phyloP scores from a whole-genome alignment of 2,113 vertebrate species.

The Eudyptes chrysolophus region DNA sequence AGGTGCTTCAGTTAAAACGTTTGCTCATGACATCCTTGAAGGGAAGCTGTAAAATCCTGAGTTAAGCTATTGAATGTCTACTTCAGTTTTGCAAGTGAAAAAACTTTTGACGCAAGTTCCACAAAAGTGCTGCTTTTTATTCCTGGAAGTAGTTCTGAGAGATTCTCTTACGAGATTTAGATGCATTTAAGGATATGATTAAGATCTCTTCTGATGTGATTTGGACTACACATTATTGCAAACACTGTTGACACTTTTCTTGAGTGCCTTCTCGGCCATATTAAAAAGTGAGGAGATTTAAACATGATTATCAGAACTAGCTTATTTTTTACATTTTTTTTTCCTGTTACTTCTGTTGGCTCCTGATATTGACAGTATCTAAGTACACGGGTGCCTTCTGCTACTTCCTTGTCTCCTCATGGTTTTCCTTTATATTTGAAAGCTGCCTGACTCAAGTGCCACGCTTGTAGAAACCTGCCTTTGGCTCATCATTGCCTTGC shows the following conservation, averaged over 20 bases:
- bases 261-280: not conserved
- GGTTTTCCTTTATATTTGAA: not conserved
- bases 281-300: not conserved
- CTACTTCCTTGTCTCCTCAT: not conserved
- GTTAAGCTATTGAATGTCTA: not conserved
- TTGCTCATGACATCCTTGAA: not conserved
- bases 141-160: not conserved
- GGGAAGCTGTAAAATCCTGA: not conserved
- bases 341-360: not conserved
- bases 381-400: not conserved
- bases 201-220: not conserved
- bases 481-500: not conserved
- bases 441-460: not conserved
- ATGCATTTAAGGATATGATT: not conserved
- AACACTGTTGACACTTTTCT: not conserved
- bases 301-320: not conserved
- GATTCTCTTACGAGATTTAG: not conserved
- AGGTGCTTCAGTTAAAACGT: not conserved
- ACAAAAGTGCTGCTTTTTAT: not conserved
- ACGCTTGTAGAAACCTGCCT: not conserved
- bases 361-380: not conserved
- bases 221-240: not conserved
- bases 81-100: not conserved
- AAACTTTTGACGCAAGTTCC: not conserved
- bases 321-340: not conserved